Percentiles rank a stretch among this genome's conserved stretches.
Evolutionary conservation across 2,888 invertebrate species (phyloP).

Genomic region (Cactoblastis cactorum): DNA sequence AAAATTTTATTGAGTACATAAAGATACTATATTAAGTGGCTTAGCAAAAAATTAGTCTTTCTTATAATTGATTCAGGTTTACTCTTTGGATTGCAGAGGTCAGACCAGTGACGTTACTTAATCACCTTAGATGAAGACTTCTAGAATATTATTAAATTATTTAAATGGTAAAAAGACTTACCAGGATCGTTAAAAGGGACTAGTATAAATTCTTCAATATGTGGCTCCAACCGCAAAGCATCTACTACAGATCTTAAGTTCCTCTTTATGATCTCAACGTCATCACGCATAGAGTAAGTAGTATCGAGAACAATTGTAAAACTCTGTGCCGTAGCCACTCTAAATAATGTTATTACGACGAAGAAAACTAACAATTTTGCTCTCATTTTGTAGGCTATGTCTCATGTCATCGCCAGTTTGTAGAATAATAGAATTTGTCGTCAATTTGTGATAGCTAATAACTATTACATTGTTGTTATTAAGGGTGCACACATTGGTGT

Average conservation of each 20-base stretch:
- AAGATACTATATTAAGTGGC: too few species aligned
- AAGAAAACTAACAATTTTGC: too few species aligned
- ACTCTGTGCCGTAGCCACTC: slow-evolving; percentile 29
- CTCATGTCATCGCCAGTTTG: neutral
- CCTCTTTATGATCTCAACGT: slow-evolving; percentile 37
- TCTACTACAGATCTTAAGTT: slow-evolving; percentile 29
- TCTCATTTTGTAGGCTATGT: slow-evolving; percentile 6
- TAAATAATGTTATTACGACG: too few species aligned
- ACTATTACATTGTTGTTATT: slow-evolving; percentile 6
- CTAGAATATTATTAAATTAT: neutral
- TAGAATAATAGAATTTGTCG: neutral
- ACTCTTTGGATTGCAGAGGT: too few species aligned
- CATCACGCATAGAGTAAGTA: slow-evolving; percentile 43
- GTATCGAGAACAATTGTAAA: slow-evolving; percentile 52
- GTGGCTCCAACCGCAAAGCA: neutral
- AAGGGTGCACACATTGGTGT: neutral
- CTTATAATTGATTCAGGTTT: too few species aligned
- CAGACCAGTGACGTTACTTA: too few species aligned
- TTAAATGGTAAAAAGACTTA: neutral
- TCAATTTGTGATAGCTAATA: neutral
- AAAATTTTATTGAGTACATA: too few species aligned
- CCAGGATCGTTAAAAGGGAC: slow-evolving; percentile 12
- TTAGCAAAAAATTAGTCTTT: too few species aligned
- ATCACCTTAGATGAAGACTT: neutral
- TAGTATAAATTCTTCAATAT: slow-evolving; percentile 6